Evolutionary conservation across 2,797 vertebrate species (phyloP), one percentile per base, ranked within the genome.

Genomic region (Chiroxiphia lanceolata): DNA sequence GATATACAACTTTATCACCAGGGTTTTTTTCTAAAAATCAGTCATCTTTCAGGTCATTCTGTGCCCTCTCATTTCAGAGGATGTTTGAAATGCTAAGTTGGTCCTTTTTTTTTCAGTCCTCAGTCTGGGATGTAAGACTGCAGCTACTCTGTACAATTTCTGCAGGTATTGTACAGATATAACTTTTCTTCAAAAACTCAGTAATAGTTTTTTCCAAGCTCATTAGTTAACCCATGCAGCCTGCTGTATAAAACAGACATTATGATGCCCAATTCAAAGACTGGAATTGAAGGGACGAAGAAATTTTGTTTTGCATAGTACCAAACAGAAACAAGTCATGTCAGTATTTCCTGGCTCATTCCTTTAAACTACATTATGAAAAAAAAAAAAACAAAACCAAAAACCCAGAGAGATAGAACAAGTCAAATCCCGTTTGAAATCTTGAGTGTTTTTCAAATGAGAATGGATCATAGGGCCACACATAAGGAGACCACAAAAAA

Each of bases 81-180:
- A 60, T 50, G 26, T 80, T 94, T 89, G 78, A 95, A 95, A 89
- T 70, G 71, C 48, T 85, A 91, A 91, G 27, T 10, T 72, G 15
- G 7, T 42, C 36, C 36, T 2, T 22, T 27, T 53, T 82, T 54
- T 5, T 7, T 40, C 26, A 84, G 3, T 50, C 38, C 34, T 87
- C 78, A 69, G 25, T 40, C 50, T 64, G 63, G 10, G 54, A 68
- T 65, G 17, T 45, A 57, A 75, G 44, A 64, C 16, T 68, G 21
- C 40, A 53, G 31, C 44, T 64, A 51, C 17, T 31, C 42, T 47
- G 21, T 10, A 76, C 42, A 27, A 70, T 36, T 83, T 82, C 40
- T 80, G 25, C 25, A 48, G 11, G 42, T 75, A n/a, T 14, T 64
- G 21, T 27, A 71, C 10, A 64, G 34, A 31, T 8, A 86, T 3